Percentiles rank a stretch among this genome's conserved stretches.
Conservation (phyloP, 2,888 invertebrate genomes). For the Dicranocentrus wangi region DNA sequence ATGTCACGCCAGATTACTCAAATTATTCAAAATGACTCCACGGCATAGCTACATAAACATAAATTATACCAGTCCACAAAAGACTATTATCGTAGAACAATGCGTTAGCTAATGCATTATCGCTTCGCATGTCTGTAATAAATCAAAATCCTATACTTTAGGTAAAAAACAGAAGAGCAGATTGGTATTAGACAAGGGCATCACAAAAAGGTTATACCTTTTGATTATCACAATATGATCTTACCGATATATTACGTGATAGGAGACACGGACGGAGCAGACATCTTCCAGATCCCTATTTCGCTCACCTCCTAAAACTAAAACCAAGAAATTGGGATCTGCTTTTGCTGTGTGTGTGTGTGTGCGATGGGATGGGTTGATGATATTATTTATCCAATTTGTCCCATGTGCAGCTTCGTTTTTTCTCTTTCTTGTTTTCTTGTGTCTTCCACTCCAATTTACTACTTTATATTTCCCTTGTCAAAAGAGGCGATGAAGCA, state of each 20-base stretch:
- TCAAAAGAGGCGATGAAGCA: conserved; percentile 56
- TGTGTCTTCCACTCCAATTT: conserved; percentile 14
- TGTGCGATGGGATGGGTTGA: not conserved
- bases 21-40: too few species aligned
- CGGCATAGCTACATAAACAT: too few species aligned
- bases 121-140: too few species aligned
- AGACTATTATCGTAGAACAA: too few species aligned
- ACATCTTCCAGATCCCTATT: not conserved
- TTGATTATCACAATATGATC: conserved; percentile 26
- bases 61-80: too few species aligned
- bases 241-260: conserved; percentile 51
- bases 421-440: not conserved
- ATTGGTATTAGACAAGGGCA: not conserved
- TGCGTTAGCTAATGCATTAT: too few species aligned
- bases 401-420: conserved; percentile 38
- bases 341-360: not conserved
- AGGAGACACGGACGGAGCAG: not conserved
- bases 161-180: conserved; percentile 15
- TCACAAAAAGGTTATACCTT: conserved; percentile 23
- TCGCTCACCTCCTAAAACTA: not conserved
- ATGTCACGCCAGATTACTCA: too few species aligned
- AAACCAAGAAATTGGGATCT: conserved; percentile 19
- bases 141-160: too few species aligned
- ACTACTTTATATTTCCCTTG: conserved; percentile 38
- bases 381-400: conserved; percentile 49